Conservation (phyloP, 2,113 vertebrate species). For the Isichthys henryi region DNA sequence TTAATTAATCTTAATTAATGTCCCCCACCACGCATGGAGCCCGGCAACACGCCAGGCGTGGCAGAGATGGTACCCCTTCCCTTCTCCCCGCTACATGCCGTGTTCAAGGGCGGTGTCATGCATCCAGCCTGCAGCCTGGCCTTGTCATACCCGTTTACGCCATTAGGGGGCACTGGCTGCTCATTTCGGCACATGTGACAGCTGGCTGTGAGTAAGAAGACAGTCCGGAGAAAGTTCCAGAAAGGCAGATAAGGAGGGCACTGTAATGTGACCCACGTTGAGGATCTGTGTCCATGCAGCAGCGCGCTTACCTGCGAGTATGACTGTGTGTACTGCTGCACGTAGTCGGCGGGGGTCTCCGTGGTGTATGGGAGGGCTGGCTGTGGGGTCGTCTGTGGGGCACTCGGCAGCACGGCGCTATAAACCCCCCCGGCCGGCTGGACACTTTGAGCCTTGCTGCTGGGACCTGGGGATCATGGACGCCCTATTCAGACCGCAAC, state of each 20-base stretch:
- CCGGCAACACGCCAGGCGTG: background rate
- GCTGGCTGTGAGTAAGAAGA: background rate
- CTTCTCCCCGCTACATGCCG: background rate
- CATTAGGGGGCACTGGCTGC: background rate
- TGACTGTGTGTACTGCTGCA: slow-evolving; percentile 68
- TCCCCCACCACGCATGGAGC: background rate
- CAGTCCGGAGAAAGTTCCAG: background rate
- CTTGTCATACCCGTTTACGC: background rate
- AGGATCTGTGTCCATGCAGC: background rate
- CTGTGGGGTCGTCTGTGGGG: slow-evolving; percentile 62
- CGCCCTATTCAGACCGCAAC: background rate
- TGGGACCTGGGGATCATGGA: slow-evolving; percentile 47
- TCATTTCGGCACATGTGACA: background rate
- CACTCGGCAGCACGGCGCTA: slow-evolving; percentile 54
- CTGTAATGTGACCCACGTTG: background rate
- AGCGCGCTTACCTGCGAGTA: slow-evolving; percentile 61
- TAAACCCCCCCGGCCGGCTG: slow-evolving; percentile 58
- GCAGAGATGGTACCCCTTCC: background rate
- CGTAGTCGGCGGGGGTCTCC: slow-evolving; percentile 67
- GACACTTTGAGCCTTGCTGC: slow-evolving; percentile 61
- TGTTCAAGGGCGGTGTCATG: background rate
- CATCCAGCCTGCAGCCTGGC: background rate
- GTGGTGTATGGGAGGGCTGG: slow-evolving; percentile 57
- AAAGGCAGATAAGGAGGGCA: background rate
- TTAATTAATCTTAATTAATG: background rate